Conservation (phyloP, 2,113 vertebrate genomes). For the Coturnix japonica region DNA sequence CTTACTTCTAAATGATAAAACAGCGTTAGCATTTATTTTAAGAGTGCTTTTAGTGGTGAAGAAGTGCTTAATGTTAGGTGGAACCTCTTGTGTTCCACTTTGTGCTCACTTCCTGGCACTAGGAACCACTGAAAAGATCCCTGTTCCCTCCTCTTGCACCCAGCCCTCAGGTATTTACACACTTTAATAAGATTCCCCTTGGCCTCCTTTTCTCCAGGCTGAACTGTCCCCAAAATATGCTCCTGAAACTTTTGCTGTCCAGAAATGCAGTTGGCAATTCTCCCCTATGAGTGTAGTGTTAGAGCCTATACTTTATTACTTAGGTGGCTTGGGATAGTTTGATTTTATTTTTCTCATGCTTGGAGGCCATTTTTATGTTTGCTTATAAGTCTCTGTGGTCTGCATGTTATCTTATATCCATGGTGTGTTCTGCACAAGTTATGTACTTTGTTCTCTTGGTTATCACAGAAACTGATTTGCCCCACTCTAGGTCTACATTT, state of each 20-base stretch:
- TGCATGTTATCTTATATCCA: not conserved
- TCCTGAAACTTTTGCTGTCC: not conserved
- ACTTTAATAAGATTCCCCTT: no score
- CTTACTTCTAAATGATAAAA: not conserved
- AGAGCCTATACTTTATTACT: not conserved
- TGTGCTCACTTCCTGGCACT: not conserved
- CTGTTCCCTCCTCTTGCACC: no score
- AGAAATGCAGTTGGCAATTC: not conserved
- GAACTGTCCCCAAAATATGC: not conserved
- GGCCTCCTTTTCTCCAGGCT: not conserved
- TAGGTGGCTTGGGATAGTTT: accelerated
- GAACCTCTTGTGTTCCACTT: no score
- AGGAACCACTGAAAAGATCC: no score
- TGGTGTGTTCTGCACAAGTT: not conserved
- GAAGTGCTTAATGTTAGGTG: not conserved
- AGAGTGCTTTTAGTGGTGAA: not conserved
- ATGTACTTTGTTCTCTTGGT: not conserved
- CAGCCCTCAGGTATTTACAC: no score
- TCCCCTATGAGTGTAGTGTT: not conserved
- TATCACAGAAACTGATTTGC: not conserved
- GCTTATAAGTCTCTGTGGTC: not conserved
- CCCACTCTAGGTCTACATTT: not conserved
- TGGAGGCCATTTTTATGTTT: not conserved
- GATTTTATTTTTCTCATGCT: not conserved
- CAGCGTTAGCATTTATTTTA: not conserved